phyloP scores from a whole-genome alignment of 1,140 invertebrate species.

The Drosophila nebulosa region DNA sequence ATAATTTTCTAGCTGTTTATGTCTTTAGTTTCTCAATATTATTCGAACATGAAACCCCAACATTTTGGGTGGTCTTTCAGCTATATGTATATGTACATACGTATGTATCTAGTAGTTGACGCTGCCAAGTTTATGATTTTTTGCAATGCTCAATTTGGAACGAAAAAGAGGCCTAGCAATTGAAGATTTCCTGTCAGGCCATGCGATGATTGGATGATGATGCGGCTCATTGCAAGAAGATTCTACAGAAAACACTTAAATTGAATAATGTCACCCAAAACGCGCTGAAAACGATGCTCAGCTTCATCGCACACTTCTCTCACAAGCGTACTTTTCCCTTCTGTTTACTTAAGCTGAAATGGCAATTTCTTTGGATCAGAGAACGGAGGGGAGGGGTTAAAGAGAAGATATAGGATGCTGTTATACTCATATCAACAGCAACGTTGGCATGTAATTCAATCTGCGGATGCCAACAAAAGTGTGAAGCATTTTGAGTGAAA shows the following conservation, averaged over 20 bases:
- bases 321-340: no score
- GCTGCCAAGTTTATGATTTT: constrained; percentile 35
- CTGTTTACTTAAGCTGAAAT: constrained; percentile 25
- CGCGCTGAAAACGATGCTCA: constrained; percentile 48
- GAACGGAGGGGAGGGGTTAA: background rate
- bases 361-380: constrained; percentile 31
- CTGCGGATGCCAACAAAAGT: constrained; percentile 44
- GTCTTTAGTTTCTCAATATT: background rate
- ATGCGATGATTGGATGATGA: constrained; percentile 22
- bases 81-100: no score
- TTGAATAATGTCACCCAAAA: constrained; percentile 69
- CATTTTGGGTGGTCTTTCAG: constrained; percentile 64
- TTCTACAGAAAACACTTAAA: constrained; percentile 54
- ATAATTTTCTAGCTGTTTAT: constrained; percentile 59
- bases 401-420: constrained; percentile 22
- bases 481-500: constrained; percentile 40
- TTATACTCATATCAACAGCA: constrained; percentile 50
- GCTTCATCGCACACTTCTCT: background rate
- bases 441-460: constrained; percentile 59
- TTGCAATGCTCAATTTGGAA: constrained; percentile 33
- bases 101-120: background rate
- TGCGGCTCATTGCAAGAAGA: constrained; percentile 42
- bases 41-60: constrained; percentile 17
- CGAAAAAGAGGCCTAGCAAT: constrained; percentile 35
- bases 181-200: constrained; percentile 62